Base-by-base conservation (phyloP, 2,888 invertebrate genomes). In the Dugesia japonica region DNA sequence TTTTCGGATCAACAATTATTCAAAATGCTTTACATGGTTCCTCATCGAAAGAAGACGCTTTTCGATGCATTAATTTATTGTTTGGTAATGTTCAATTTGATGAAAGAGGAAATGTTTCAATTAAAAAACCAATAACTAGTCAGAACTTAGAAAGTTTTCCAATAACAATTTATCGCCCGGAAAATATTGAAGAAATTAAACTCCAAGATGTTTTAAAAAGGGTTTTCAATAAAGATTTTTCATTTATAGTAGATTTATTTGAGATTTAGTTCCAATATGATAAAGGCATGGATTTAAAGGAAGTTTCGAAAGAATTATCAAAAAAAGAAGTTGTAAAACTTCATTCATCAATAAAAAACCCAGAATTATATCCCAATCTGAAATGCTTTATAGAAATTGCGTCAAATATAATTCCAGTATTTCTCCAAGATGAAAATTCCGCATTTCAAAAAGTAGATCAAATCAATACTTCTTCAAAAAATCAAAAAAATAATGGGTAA, bases 1-100 rank as follows among this genome's bases (percentile, higher is more conserved):
- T 82, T 76, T 85, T 81, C 80, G 84, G 85, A 27, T 79, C 81
- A 15, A 80, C 81, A 73, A 81, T 80, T 15, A 81, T 80, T 77
- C 81, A 81, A 80, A 84, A 85, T 79, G 84, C 83, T n/a, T 79
- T 85, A 0, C 84, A 85, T 78, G 84, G 83, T n/a, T 81, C 82
- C 76, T 82, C 82, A 75, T 80, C 82, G 1, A 76, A 79, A 17
- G 82, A 83, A 33, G 81, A 81, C 7, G 83, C 84, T 20, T 56
- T 13, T 56, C 56, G 23, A 4, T 56, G 9, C 9, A 56, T 56
- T 56, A 56, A 56, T 56, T 20, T 56, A 23, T 13, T 56, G 17
- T 56, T 56, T 56, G 56, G 56, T 56, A 56, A 56, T 56, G 56
- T n/a, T n/a, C 56, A 56, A 56, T 56, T 56, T 23, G 56, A 56